Base-by-base conservation (phyloP, 2,113 vertebrate genomes). In the Sminthopsis crassicaudata region DNA sequence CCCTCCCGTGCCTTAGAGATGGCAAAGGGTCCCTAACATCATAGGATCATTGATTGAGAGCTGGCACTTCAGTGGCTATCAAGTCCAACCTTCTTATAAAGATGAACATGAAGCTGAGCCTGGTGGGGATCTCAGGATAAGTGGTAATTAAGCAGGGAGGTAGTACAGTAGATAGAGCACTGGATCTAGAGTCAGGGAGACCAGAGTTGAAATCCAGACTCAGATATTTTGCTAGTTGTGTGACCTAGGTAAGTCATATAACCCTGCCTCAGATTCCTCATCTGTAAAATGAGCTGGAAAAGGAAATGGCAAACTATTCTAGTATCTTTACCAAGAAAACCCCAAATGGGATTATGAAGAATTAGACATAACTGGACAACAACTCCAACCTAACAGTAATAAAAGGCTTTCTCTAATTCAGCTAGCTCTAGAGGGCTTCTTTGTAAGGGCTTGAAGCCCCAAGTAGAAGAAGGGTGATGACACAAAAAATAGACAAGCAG, bases 361-460 rank as follows among this genome's bases (percentile, higher is more conserved):
- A 12, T 36, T 11, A 16, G 30, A 67, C 11, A 30, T 1, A 4
- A 36, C 12, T 67, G 60, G 1, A 60, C 2, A 30, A 60, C 57
- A 27, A 30, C 2, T 60, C 57, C 57, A 60, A 67, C 30, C 4
- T 3, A 67, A 8, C 57, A 67, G 30, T 12, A 57, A 27, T 57
- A 67, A 67, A 67, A 3, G n/a, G 60, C 7, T 67, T 30, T 16
- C 67, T 67, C 93, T 52, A 48, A 53, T 51, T 84, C 2, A 50
- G n/a, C 92, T 67, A 90, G 91, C 23, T 19, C 53, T 76, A 54
- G 88, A 91, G 92, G 50, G 90, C 52, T 94, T 92, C 76, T 97
- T 60, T 91, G 92, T n/a, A 92, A 92, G 92, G 50, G 26, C 91
- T 92, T 92, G 54, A 60, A 76, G 14, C 16, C 67, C 67, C 67